These are phyloP conservation scores for Diarsia mendica DNA, from an alignment of 2,888 invertebrate genomes.

Conservation along the genomic window DNA sequence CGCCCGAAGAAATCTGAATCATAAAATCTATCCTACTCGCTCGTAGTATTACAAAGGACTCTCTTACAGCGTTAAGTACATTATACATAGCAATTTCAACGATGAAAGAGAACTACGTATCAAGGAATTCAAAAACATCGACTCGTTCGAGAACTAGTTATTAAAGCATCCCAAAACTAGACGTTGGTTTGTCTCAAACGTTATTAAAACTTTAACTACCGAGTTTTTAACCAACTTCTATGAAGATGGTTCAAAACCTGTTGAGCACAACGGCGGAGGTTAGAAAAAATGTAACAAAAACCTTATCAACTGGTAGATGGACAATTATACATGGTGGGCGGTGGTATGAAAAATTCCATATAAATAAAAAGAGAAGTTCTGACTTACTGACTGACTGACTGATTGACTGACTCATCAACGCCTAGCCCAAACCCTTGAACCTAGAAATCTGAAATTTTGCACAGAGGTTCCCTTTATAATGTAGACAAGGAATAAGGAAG, in stretches of 20 bases:
- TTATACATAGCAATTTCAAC: no score
- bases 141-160: no score
- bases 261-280: not conserved
- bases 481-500: no score
- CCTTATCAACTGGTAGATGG: not conserved
- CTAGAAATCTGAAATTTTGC: no score
- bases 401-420: no score
- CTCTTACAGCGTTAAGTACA: not conserved
- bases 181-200: not conserved
- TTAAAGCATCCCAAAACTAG: no score
- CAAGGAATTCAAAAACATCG: no score
- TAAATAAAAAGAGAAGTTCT: no score
- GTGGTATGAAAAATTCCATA: constrained; percentile 4
- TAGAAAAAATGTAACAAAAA: constrained; percentile 41
- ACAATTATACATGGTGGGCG: constrained; percentile 14
- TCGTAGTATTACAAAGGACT: not conserved
- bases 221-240: constrained; percentile 8
- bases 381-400: no score
- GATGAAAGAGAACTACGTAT: no score
- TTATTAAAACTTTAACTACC: not conserved
- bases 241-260: constrained; percentile 25
- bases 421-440: no score
- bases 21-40: not conserved
- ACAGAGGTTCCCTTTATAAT: no score
- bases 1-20: not conserved